Evolutionary conservation across 2,797 vertebrate species (phyloP), one percentile per base, ranked within the genome.

Genomic region (Scolopax rusticola): DNA sequence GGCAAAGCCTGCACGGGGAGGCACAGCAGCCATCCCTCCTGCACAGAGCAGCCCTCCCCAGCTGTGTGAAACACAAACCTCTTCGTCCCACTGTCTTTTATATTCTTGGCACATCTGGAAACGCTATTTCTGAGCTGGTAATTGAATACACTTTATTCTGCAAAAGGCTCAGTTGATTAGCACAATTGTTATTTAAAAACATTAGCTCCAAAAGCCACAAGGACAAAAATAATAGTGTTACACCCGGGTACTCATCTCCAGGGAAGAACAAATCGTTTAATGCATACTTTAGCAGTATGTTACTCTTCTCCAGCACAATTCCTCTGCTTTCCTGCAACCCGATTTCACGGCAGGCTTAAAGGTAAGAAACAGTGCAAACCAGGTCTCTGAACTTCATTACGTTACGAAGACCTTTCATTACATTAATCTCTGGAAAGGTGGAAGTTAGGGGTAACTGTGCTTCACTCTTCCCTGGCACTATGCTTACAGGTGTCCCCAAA

Each of bases 141-240:
- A 89, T 92, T 84, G 92, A 93, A 85, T 68, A 74, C 56, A 16
- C 41, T 95, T 93, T 30, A 51, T 84, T 92, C 85, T 81, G 75
- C 68, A 81, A 93, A 93, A 94, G 28, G n/a, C 59, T 92, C 40
- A 1, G 41, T 15, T 93, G 68, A 77, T 84, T 71, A 74, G 78
- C 76, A 57, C 68, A 69, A 47, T 81, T 91, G 59, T 82, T 94
- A 13, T 5, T 68, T 45, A 84, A 90, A 90, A 92, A 67, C 57
- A 28, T 57, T 74, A 85, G 64, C 47, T 97, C 40, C 48, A 56
- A 75, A 87, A 93, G 45, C 36, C 69, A 73, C 45, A 45, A 83
- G 48, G 59, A 67, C 73, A 73, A 86, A 90, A 95, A 83, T 85
- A 81, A 84, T 33, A 64, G 43, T n/a, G 21, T 90, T 93, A 81